phyloP scores from a whole-genome alignment of 1,140 invertebrate species.

The Asobara japonica region DNA sequence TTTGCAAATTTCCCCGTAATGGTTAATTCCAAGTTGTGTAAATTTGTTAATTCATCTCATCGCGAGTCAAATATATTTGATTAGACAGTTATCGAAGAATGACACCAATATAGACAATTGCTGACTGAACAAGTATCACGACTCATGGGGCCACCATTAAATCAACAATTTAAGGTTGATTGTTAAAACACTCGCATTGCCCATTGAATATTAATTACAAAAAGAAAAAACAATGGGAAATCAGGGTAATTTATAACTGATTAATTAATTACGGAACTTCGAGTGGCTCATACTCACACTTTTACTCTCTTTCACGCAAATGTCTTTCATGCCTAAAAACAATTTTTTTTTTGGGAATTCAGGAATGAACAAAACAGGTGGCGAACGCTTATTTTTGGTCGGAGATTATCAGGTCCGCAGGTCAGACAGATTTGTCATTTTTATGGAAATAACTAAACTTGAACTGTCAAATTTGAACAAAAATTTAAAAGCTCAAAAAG shows the following conservation, averaged over 20 bases:
- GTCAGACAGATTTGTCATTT: too few species aligned
- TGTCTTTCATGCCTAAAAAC: neutral
- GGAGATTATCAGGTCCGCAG: too few species aligned
- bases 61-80: conserved; percentile 57
- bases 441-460: too few species aligned
- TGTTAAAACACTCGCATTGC: neutral
- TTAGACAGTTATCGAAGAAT: conserved; percentile 66
- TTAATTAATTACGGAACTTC: neutral
- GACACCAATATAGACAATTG: conserved; percentile 65
- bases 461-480: too few species aligned
- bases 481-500: too few species aligned
- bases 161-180: neutral
- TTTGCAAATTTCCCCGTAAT: neutral
- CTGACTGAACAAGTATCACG: conserved; percentile 62
- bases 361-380: too few species aligned
- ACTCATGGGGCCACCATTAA: conserved; percentile 44
- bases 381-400: too few species aligned
- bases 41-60: conserved; percentile 47
- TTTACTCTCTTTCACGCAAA: neutral
- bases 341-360: conserved; percentile 20
- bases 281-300: neutral
- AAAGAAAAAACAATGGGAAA: neutral
- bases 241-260: neutral
- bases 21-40: neutral
- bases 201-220: neutral